Percentiles rank a stretch among this genome's conserved stretches.
Evolutionary conservation across 2,113 vertebrate species (phyloP).

Genomic region (Synodontis membranacea): DNA sequence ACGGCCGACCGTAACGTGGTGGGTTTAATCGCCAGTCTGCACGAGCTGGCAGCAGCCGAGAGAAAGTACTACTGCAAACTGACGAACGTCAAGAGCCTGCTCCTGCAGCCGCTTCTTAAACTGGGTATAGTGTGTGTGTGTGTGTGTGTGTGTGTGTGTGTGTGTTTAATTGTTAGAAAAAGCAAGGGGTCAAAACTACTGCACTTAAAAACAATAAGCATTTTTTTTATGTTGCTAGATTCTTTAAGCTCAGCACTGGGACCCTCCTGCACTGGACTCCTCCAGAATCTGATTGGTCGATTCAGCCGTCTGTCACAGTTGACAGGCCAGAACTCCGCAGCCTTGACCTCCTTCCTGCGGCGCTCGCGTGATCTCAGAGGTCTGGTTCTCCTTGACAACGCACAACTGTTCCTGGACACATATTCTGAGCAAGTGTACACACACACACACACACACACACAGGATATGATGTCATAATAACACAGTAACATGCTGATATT

Average conservation of each 20-base stretch:
- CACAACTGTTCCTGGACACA: conserved; percentile 85
- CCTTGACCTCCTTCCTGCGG: conserved; percentile 85
- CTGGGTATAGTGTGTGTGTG: conserved; percentile 76
- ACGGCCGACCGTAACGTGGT: conserved; percentile 88
- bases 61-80: conserved; percentile 89
- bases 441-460: conserved; percentile 18
- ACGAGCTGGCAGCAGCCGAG: conserved; percentile 90
- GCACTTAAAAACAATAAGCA: background rate
- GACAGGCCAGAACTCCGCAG: conserved; percentile 89
- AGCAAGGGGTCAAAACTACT: background rate
- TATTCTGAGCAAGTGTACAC: conserved; percentile 83
- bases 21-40: conserved; percentile 91
- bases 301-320: conserved; percentile 90
- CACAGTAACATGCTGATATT: background rate
- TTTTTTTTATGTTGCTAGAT: conserved; percentile 73
- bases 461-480: background rate
- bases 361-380: conserved; percentile 78
- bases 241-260: conserved; percentile 77
- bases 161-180: background rate
- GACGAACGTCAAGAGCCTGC: conserved; percentile 82
- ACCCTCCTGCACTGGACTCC: conserved; percentile 70
- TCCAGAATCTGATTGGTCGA: conserved; percentile 82
- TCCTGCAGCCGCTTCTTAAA: conserved; percentile 89
- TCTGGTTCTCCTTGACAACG: conserved; percentile 86
- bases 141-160: conserved; percentile 14